Evolutionary conservation across 1,140 invertebrate species (phyloP).

Genomic region (Drosophila melanica): DNA sequence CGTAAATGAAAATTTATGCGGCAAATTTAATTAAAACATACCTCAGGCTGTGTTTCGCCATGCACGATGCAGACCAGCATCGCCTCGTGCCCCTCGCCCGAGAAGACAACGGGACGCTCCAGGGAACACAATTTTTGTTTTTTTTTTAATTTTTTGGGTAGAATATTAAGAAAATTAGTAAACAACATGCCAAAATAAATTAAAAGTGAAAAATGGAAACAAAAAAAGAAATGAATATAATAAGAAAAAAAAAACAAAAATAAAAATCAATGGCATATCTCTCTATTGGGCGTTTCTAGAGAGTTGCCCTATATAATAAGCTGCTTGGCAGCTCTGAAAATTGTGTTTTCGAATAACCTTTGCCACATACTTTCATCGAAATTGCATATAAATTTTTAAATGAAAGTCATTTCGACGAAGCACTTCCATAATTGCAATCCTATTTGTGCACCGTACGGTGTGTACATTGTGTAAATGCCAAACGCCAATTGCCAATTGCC

Average conservation of each 20-base stretch:
- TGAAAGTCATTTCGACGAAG: slow-evolving; percentile 58
- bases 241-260: not conserved
- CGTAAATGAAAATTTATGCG: slow-evolving; percentile 80
- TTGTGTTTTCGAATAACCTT: slow-evolving; percentile 5
- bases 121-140: slow-evolving; percentile 46
- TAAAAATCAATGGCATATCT: slow-evolving; percentile 52
- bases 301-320: slow-evolving; percentile 54
- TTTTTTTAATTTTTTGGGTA: slow-evolving; percentile 1
- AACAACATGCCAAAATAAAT: slow-evolving; percentile 52
- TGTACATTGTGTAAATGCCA: slow-evolving; percentile 9
- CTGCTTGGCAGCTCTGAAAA: slow-evolving; percentile 21
- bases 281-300: not conserved
- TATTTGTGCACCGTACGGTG: slow-evolving; percentile 6
- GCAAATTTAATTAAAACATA: slow-evolving; percentile 85
- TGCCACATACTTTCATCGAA: slow-evolving; percentile 44
- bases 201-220: slow-evolving; percentile 14
- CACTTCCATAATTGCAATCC: slow-evolving; percentile 74
- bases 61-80: slow-evolving; percentile 88
- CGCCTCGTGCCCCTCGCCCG: slow-evolving; percentile 88
- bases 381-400: slow-evolving; percentile 79
- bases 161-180: slow-evolving; percentile 72
- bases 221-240: slow-evolving; percentile 15
- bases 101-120: slow-evolving; percentile 87
- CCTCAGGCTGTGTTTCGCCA: slow-evolving; percentile 87
- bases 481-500: not conserved